Evolutionary conservation across 2,113 vertebrate species (phyloP).

Genomic region (Urocolius indicus): DNA sequence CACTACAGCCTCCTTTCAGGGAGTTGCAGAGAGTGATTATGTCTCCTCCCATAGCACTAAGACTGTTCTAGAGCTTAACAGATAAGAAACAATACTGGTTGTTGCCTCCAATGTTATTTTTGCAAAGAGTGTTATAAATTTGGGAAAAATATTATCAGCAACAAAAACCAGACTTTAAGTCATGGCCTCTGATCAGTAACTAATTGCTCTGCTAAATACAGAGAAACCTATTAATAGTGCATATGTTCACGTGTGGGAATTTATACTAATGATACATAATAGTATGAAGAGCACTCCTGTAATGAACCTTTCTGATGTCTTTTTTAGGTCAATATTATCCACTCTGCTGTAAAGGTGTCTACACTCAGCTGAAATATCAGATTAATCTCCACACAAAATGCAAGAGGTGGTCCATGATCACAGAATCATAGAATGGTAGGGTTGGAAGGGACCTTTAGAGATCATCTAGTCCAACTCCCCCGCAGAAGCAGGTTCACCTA

Average conservation of each 20-base stretch:
- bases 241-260: not conserved
- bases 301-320: not conserved
- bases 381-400: not conserved
- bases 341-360: not conserved
- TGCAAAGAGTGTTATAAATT: not conserved
- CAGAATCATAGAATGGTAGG: too few species aligned
- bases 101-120: not conserved
- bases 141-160: not conserved
- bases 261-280: not conserved
- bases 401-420: accelerated
- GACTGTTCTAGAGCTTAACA: not conserved
- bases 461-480: too few species aligned
- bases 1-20: too few species aligned
- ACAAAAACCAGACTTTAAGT: not conserved
- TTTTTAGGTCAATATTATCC: not conserved
- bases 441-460: too few species aligned
- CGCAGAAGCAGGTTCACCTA: too few species aligned
- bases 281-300: not conserved
- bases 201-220: not conserved
- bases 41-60: not conserved
- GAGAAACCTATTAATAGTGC: not conserved
- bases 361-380: not conserved
- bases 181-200: not conserved
- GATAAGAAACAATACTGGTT: not conserved
- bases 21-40: too few species aligned